Base-by-base conservation (phyloP, 2,888 invertebrate species). In the Cheilosia grossa region DNA sequence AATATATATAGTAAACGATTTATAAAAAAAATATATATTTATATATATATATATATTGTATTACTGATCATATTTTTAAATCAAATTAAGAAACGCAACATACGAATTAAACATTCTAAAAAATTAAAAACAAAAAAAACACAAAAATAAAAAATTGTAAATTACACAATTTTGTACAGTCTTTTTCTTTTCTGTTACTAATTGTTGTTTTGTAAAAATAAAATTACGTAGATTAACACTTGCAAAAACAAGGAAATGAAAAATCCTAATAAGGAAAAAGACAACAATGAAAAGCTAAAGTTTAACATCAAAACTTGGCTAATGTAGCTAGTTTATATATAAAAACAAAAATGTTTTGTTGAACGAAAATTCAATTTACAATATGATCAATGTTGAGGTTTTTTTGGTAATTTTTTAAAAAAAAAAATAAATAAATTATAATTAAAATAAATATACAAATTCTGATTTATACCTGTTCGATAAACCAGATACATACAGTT, bases 401-500 rank as follows among this genome's bases (percentile, higher is more conserved):
- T 24, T 40, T 67, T 51, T 64, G 27, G 51, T 72, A 72, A 13
- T 15, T 64, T 64, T 78, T 59, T 7, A 51, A 37, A 58, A 58
- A 69, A 77, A 82, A 73, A 73, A 80, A 2, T 21, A 82, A 73
- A 70, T 59, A 49, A 73, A 33, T 24, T 47, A 51, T 15, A 58
- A 72, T 49, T 67, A 54, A 87, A 73, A 82, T 79, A 80, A 87
- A 78, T 86, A 83, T 80, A 81, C 59, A 79, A 87, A 78, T 69
- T 87, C 88, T 89, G 89, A 87, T 87, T 87, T 88, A 88, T 88
- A 88, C 88, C 88, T 88, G 88, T 86, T 86, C 77, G 70, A 88
- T 88, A 89, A 89, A 87, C 88, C 89, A 89, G 88, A 87, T 73
- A 64, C 44, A 64, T 78, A 72, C 42, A 63, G 9, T 7, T 30